These are phyloP conservation scores for Pyrochroa serraticornis DNA, from an alignment of 2,888 invertebrate species.

Conservation along the genomic window DNA sequence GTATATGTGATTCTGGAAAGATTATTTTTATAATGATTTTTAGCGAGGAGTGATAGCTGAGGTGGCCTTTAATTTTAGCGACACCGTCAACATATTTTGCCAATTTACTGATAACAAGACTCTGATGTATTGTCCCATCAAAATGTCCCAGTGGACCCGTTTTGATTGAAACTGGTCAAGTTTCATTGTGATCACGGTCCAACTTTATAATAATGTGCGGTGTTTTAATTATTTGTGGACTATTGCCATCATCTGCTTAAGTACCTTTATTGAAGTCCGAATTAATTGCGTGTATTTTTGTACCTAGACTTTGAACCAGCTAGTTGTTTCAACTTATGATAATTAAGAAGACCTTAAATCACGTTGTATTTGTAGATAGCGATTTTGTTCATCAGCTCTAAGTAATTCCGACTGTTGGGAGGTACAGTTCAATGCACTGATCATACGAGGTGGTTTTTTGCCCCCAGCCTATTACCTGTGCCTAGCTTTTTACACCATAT, in stretches of 20 bases:
- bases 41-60: too few relatives aligned
- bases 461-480: conserved; percentile 48
- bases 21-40: too few relatives aligned
- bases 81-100: too few relatives aligned
- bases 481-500: conserved; percentile 50
- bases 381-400: not conserved
- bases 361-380: not conserved
- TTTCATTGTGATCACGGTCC: not conserved
- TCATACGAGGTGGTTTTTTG: conserved; percentile 33
- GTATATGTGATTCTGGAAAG: not conserved
- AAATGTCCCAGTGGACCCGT: too few relatives aligned
- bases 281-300: conserved; percentile 29
- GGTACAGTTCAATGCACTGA: conserved; percentile 37
- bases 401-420: not conserved
- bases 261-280: conserved; percentile 18
- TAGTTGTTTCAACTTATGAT: conserved; percentile 7
- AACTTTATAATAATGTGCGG: conserved; percentile 4
- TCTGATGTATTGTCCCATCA: too few relatives aligned
- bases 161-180: too few relatives aligned
- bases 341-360: not conserved
- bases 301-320: conserved; percentile 26
- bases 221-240: conserved; percentile 25
- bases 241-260: conserved; percentile 10
- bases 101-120: too few relatives aligned
- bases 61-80: too few relatives aligned